Evolutionary conservation across 2,888 invertebrate genomes (phyloP).

Genomic region (Pristionchus mayeri): DNA sequence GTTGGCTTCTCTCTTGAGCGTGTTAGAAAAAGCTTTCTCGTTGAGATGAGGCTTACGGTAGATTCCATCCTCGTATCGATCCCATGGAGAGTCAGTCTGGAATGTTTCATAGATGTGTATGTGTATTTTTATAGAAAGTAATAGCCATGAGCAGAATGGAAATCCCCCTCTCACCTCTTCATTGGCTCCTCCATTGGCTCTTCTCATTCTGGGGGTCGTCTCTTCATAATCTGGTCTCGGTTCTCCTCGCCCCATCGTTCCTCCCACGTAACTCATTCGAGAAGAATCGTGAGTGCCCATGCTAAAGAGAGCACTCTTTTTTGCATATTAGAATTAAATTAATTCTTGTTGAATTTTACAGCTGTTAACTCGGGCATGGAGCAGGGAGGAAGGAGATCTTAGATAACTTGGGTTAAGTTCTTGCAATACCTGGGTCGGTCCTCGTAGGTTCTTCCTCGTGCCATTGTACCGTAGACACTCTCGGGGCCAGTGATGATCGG

Average conservation of each 20-base stretch:
- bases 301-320: background rate
- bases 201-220: background rate
- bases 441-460: background rate
- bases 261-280: background rate
- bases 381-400: background rate
- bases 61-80: constrained; percentile 73
- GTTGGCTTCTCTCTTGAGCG: constrained; percentile 53
- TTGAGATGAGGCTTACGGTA: constrained; percentile 71
- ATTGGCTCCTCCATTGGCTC: background rate
- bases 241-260: constrained; percentile 57
- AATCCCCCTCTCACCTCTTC: constrained; percentile 52
- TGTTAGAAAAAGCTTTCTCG: constrained; percentile 68
- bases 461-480: constrained; percentile 66
- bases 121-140: background rate
- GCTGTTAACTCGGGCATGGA: too few relatives aligned
- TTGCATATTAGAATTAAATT: background rate
- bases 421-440: constrained; percentile 21
- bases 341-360: too few relatives aligned
- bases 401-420: background rate
- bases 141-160: background rate
- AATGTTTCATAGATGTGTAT: constrained; percentile 61
- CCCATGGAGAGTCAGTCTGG: constrained; percentile 59
- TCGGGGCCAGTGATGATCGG: constrained; percentile 74
- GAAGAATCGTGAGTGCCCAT: constrained; percentile 12
- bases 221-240: constrained; percentile 35